phyloP scores from a whole-genome alignment of 2,797 vertebrate species.

The Manis pentadactyla region DNA sequence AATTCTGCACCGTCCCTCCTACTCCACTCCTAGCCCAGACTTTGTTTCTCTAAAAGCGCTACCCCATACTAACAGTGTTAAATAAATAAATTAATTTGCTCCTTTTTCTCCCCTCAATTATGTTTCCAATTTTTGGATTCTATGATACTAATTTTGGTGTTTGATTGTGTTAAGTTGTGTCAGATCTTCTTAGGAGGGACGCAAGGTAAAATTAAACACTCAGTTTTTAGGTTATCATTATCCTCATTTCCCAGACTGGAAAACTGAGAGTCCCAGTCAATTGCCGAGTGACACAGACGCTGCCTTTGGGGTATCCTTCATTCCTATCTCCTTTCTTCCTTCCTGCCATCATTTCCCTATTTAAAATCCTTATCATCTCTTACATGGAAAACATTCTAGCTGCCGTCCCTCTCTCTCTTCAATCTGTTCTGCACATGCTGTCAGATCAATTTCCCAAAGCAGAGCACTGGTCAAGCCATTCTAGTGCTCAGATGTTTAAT shows the following conservation, averaged over 20 bases:
- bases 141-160: not conserved
- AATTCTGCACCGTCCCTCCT: not conserved
- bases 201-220: not conserved
- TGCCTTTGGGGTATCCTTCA: not conserved
- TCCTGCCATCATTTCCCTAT: not conserved
- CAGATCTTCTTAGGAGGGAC: not conserved
- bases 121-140: conserved; percentile 28
- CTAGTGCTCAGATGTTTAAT: not conserved
- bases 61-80: not conserved
- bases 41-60: not conserved
- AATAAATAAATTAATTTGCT: not conserved
- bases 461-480: not conserved
- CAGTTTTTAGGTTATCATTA: not conserved
- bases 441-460: not conserved
- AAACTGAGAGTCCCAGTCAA: not conserved
- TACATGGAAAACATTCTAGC: not conserved
- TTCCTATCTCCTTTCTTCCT: not conserved
- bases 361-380: not conserved
- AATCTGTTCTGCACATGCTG: not conserved
- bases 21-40: not conserved
- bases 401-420: not conserved
- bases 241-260: not conserved
- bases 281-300: not conserved
- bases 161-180: not conserved
- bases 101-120: not conserved